Evolutionary conservation across 2,888 invertebrate species (phyloP).

Genomic region (Fabriciana adippe): DNA sequence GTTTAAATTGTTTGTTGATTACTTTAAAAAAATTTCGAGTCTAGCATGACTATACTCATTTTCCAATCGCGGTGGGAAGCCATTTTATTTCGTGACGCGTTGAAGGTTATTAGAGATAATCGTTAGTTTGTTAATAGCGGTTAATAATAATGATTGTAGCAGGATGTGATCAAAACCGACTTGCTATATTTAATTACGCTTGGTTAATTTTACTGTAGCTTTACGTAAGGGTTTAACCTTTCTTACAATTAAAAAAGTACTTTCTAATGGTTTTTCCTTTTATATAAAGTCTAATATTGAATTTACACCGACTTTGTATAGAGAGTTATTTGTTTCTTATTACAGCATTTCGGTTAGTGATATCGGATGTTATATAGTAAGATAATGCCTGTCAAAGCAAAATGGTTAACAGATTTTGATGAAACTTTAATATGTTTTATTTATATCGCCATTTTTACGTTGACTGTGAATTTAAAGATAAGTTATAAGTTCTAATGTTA

Average conservation of each 20-base stretch:
- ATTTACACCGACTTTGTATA: too few species aligned
- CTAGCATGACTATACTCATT: conserved; percentile 38
- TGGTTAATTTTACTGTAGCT: conserved; percentile 2
- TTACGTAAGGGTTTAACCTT: conserved; percentile 3
- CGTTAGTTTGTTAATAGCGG: conserved; percentile 36
- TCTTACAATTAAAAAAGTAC: conserved; percentile 4
- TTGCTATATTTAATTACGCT: conserved; percentile 11
- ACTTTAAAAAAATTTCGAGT: conserved; percentile 38
- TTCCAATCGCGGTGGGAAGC: conserved; percentile 42
- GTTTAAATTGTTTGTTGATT: conserved; percentile 41
- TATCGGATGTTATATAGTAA: too few species aligned
- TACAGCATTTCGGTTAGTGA: too few species aligned
- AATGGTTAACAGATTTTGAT: too few species aligned
- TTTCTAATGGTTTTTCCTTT: conserved; percentile 4
- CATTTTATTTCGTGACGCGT: conserved; percentile 42
- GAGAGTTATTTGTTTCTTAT: too few species aligned
- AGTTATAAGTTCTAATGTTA: too few species aligned
- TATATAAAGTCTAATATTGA: not conserved
- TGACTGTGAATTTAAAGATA: too few species aligned
- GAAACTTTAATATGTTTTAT: too few species aligned
- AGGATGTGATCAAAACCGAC: conserved; percentile 30
- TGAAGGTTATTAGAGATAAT: conserved; percentile 41
- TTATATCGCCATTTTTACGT: too few species aligned
- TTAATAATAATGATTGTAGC: conserved; percentile 35
- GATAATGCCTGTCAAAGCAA: too few species aligned